These are phyloP conservation scores for Neotoxoptera formosana DNA, from an alignment of 1,140 invertebrate genomes.

Conservation along the genomic window DNA sequence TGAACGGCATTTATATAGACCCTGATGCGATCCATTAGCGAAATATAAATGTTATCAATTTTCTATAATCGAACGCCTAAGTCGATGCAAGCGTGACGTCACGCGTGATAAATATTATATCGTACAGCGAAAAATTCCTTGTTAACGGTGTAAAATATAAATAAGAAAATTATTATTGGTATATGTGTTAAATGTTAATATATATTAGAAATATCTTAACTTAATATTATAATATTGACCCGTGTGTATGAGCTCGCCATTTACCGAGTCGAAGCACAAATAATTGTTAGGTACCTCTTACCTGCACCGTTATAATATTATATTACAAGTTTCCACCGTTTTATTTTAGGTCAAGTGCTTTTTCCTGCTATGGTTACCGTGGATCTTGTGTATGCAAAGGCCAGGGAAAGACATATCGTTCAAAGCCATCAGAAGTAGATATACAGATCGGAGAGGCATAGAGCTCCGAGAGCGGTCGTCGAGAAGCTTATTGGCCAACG, in stretches of 20 bases:
- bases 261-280: background rate
- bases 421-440: constrained; percentile 84
- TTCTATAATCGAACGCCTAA: background rate
- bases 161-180: background rate
- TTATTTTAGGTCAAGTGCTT: constrained; percentile 83
- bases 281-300: background rate
- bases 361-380: constrained; percentile 96
- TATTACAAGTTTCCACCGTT: background rate
- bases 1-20: background rate
- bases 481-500: constrained; percentile 91
- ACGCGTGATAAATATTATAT: background rate
- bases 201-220: no score
- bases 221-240: background rate
- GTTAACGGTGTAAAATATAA: background rate
- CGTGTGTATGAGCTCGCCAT: background rate
- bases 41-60: background rate
- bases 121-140: background rate
- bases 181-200: no score
- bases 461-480: constrained; percentile 92
- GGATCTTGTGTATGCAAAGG: constrained; percentile 91
- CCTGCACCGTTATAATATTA: background rate
- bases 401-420: constrained; percentile 93
- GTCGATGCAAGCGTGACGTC: background rate
- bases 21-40: background rate
- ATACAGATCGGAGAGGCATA: constrained; percentile 77